Base-by-base conservation (phyloP, 2,113 vertebrate species). In the Oreotrochilus melanogaster region DNA sequence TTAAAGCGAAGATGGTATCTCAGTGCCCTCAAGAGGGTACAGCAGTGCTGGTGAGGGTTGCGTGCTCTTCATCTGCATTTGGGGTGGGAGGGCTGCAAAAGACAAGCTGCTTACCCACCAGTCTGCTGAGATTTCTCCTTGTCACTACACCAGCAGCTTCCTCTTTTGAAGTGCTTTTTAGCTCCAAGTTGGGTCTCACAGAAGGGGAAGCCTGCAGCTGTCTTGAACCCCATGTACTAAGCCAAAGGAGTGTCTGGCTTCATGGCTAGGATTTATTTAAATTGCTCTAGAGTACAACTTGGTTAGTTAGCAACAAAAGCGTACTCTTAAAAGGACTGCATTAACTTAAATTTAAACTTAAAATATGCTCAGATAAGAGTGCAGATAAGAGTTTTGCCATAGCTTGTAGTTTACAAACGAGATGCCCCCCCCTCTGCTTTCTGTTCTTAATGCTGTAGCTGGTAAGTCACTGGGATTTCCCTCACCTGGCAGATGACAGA, bases 1-100 rank as follows among this genome's bases (percentile, higher is more conserved):
- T 81, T 48, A 39, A 73, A 86, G 56, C 6, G 27, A 66, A 95
- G 95, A 95, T 91, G 43, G 56, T 86, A 93, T 92, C 88, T 90
- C 70, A 8, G n/a, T 9, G 64, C 56, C 8, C 35, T 37, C 2
- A 51, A 65, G 69, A 78, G 22, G 11, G 15, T 15, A 57, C 51
- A 42, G 16, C 7, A 1, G 21, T 27, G 31, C 67, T 31, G 73
- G 39, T 4, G 43, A 88, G 56, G 27, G 51, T 72, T 58, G 24
- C 0, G 9, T 45, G 87, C 31, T 87, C 61, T 35, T 78, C 39
- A 60, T 24, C 86, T 65, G 11, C 6, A 7, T 3, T 28, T 54
- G 54, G 50, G 54, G 9, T 42, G 61, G 62, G 62, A 92, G 30
- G 28, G 37, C 22, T 62, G 42, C 22, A n/a, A 35, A 51, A 67